Conservation (phyloP, 1,140 invertebrate genomes). For the Ptiloglossa arizonensis region DNA sequence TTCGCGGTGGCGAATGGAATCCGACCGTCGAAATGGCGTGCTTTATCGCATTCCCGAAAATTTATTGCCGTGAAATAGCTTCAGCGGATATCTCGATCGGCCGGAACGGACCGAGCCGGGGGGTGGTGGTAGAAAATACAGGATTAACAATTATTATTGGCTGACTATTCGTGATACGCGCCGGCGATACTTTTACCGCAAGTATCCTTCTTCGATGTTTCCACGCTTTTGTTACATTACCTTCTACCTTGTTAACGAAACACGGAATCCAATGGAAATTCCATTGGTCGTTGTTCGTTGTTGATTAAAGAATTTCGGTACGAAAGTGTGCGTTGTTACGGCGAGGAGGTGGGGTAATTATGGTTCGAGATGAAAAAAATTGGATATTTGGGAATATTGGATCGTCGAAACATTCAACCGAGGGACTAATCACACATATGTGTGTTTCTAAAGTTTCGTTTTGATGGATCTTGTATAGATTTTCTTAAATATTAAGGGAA, state of each 20-base stretch:
- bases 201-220: not conserved
- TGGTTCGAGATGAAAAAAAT: too few species aligned
- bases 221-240: not conserved
- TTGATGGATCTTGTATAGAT: too few species aligned
- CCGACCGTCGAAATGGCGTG: conserved; percentile 52
- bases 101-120: not conserved
- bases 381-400: too few species aligned
- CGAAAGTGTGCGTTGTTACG: not conserved
- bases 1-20: conserved; percentile 51
- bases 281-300: not conserved
- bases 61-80: conserved; percentile 57
- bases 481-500: too few species aligned
- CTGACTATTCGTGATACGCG: not conserved
- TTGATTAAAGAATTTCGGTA: not conserved
- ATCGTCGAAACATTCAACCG: too few species aligned
- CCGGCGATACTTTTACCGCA: conserved; percentile 1
- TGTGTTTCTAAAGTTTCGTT: too few species aligned
- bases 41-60: conserved; percentile 65
- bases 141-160: conserved; percentile 56
- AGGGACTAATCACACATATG: too few species aligned
- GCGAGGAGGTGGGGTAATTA: too few species aligned
- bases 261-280: not conserved
- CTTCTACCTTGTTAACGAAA: not conserved
- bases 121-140: conserved; percentile 36
- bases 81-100: conserved; percentile 45